Evolutionary conservation across 23 tunicate genomes (phyloP).

Genomic region (Trididemnum nubilum): DNA sequence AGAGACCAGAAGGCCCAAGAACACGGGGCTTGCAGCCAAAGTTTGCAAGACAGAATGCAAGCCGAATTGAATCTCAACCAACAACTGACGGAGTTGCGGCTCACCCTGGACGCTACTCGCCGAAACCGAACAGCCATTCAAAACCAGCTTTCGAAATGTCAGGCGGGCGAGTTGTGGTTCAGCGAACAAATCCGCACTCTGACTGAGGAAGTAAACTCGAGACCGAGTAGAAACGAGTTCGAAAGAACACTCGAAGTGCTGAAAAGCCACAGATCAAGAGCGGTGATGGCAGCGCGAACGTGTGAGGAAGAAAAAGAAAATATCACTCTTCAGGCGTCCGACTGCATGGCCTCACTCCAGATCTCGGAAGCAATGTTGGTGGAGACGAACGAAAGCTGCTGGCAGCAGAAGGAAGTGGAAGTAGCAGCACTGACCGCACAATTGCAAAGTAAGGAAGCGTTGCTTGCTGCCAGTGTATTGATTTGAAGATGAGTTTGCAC

Average conservation of each 20-base stretch:
- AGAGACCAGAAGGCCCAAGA: constrained; percentile 11
- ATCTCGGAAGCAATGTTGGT: not conserved
- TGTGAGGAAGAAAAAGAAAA: not conserved
- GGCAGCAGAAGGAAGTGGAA: not conserved
- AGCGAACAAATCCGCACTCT: not conserved
- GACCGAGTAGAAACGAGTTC: not conserved
- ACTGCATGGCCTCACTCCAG: not conserved
- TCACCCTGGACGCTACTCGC: not conserved
- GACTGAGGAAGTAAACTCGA: not conserved
- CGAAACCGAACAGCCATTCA: not conserved
- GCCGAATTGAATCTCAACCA: not conserved
- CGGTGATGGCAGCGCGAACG: not conserved
- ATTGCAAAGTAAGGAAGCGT: constrained; percentile 1
- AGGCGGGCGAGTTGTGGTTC: not conserved
- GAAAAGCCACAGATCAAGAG: not conserved
- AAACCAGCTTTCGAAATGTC: not conserved
- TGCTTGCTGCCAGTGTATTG: too few relatives aligned
- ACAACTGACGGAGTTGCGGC: not conserved
- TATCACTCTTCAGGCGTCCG: not conserved
- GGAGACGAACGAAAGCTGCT: constrained; percentile 9
- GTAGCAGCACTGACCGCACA: not conserved
- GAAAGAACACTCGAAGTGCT: not conserved
- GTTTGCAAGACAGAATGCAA: not conserved
- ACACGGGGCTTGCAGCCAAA: constrained; percentile 23
- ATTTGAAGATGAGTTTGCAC: too few relatives aligned